Base-by-base conservation (phyloP, 1,140 invertebrate species). In the Ladona fulva region DNA sequence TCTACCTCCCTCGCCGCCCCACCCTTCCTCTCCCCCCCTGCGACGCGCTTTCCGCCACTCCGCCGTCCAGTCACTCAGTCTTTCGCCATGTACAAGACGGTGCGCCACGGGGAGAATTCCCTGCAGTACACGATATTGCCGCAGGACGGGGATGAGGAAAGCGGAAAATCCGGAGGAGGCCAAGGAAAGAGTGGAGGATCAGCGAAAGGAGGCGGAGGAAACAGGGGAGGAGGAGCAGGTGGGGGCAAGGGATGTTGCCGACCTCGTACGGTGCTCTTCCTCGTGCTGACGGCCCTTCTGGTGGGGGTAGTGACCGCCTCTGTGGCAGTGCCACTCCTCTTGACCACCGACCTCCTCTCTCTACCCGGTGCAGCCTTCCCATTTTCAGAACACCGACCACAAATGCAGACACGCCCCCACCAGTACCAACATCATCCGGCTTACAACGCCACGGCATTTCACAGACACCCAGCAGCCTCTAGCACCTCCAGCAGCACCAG, bases 51-150 rank as follows among this genome's bases (percentile, higher is more conserved):
- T 19, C 10, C 44, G 10, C 44, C 44, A 11, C 44, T 19, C 74
- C 8, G 74, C 74, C 8, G 74, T 74, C 74, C 22, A 25, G 25
- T 22, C 22, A 22, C 8, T 25, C 74, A 75, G 74, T 75, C 37
- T 16, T 10, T 42, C 74, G 24, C 74, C 74, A 90, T 92, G 91
- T 92, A 92, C 84, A 92, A 92, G 86, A 92, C 91, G 75, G 91
- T 92, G 82, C 84, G 90, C 78, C 91, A 91, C 82, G 91, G 91
- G 42, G 91, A 92, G 82, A 90, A 91, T 81, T 91, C 90, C 81
- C 86, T 92, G 80, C 91, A 92, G 81, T 92, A 92, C 82, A 91
- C 90, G 59, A 92, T 92, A 80, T 84, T 92, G 52, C 91, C 91
- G 73, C 90, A 92, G 83, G 90, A 90, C 25, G 90, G 91, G 82